Base-by-base conservation (phyloP, 2,797 vertebrate species). In the Toxotes lorentzi region DNA sequence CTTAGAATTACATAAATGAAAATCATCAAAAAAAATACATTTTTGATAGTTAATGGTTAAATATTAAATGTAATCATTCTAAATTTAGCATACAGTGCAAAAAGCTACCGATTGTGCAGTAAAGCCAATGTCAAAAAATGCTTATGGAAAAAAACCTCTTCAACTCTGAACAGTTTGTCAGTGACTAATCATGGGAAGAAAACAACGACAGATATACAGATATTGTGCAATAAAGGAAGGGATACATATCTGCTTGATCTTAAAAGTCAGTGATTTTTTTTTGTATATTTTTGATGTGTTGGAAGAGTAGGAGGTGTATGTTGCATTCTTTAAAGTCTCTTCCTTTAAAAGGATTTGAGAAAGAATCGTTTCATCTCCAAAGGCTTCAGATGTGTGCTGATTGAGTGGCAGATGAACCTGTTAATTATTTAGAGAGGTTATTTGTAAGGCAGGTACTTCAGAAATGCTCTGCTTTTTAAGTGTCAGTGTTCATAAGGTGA, bases 361-460 rank as follows among this genome's bases (percentile, higher is more conserved):
- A 76, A 51, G 75, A 80, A 70, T 58, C 19, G 40, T 91, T 91
- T 93, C 79, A 93, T 92, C 93, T 90, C 68, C 58, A 61, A 73
- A 78, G 68, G 86, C 81, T 84, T 87, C 74, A 63, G 79, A 88
- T 56, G 70, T 45, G 10, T 32, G 1, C 78, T 90, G 90, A 94
- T 93, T 93, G 90, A 91, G 73, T 90, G 84, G 84, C 90, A 91
- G 89, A 91, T 84, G 80, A 90, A 90, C 79, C 87, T 90, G 84
- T 87, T 91, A 93, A 92, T 94, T 93, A 93, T 92, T 92, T 79
- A 89, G 82, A 91, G 88, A 90, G 89, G 89, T 92, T 90, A 88
- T 91, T 92, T 90, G 89, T 89, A 83, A 88, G 88, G 72, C 65
- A 82, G 64, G 71, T 78, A 85, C 85, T 91, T 91, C 67, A 78